These are phyloP conservation scores for Eurois occulta DNA, from an alignment of 2,888 invertebrate species.

Conservation along the genomic window DNA sequence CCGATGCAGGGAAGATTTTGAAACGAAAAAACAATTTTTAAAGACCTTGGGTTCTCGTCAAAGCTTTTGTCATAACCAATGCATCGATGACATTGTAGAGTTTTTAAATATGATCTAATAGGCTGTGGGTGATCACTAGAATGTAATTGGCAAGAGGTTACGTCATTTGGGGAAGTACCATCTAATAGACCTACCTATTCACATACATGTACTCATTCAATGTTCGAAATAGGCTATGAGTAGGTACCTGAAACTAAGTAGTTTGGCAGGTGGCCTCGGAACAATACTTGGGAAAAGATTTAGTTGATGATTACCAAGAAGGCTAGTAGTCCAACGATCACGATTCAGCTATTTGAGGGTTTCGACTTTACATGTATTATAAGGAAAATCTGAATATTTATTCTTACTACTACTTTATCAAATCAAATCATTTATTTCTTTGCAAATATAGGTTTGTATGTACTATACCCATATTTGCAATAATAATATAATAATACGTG, in stretches of 20 bases:
- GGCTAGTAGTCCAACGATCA: neutral
- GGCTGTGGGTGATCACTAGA: constrained; percentile 18
- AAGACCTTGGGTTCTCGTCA: neutral
- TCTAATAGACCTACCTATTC: neutral
- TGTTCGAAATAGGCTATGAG: neutral
- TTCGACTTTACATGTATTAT: neutral
- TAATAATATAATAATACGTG: no score
- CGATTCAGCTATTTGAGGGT: neutral
- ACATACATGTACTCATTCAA: neutral
- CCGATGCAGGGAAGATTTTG: neutral
- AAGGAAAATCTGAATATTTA: neutral
- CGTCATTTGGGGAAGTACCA: constrained; percentile 43
- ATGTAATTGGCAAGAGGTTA: constrained; percentile 23
- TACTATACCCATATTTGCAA: no score
- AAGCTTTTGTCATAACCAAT: neutral
- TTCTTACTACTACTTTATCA: neutral
- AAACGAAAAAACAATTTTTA: neutral
- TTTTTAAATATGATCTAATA: constrained; percentile 46
- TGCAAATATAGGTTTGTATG: no score
- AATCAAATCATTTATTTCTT: neutral
- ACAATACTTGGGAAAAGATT: neutral
- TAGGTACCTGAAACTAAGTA: neutral
- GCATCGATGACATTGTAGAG: neutral
- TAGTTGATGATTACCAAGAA: neutral
- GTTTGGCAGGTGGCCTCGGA: constrained; percentile 6